A percentile compares a stretch with the other conserved stretches of the same genome.
These are phyloP conservation scores for Microtus ochrogaster DNA, from an alignment of 2,113 vertebrate genomes.

Conservation along the genomic window DNA sequence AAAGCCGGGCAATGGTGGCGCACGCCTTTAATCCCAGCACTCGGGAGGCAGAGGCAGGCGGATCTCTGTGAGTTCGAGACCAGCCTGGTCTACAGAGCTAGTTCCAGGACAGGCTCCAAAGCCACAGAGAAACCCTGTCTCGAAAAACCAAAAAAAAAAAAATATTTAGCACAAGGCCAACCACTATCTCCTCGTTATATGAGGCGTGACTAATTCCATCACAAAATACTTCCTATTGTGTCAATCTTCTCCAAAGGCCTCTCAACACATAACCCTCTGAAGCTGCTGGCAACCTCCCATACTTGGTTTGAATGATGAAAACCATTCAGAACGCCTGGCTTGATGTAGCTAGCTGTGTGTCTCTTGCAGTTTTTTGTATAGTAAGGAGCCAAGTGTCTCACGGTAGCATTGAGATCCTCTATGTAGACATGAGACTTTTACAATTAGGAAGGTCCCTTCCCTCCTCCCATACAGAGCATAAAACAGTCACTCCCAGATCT, in stretches of 20 bases:
- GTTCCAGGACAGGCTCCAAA: no score
- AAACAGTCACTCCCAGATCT: not conserved
- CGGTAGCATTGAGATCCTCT: not conserved
- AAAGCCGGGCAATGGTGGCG: no score
- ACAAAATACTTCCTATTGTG: not conserved
- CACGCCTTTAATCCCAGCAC: no score
- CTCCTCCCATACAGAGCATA: not conserved
- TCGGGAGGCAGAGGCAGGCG: no score
- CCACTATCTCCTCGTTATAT: not conserved
- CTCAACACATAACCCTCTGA: not conserved
- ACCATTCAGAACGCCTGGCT: not conserved
- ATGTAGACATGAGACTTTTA: not conserved
- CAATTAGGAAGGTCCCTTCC: not conserved
- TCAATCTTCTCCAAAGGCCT: not conserved
- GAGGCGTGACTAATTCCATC: not conserved
- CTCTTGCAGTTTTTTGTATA: not conserved
- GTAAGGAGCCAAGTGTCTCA: conserved; percentile 31
- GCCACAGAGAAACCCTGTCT: no score
- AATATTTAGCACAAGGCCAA: not conserved
- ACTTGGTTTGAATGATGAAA: conserved; percentile 28
- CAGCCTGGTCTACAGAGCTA: no score
- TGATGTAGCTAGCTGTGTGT: conserved; percentile 25
- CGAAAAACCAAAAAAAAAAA: no score
- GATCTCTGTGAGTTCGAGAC: no score
- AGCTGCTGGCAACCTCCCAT: not conserved